Percentiles rank a stretch among this genome's conserved stretches.
Evolutionary conservation across 1,140 invertebrate genomes (phyloP).

Genomic region (Sycobia sp.): DNA sequence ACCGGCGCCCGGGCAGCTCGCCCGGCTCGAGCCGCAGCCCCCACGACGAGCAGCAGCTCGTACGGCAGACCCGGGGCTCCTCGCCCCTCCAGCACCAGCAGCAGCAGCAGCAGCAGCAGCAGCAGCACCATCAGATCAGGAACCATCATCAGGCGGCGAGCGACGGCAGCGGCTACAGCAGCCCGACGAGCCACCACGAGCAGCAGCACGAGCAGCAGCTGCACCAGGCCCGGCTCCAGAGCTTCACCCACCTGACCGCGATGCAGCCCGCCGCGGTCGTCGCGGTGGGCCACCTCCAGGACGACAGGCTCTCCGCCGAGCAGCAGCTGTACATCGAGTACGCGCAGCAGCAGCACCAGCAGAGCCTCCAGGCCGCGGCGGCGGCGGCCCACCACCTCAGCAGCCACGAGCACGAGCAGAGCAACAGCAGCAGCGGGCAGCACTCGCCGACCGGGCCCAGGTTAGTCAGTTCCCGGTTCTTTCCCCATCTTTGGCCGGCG

Average conservation of each 20-base stretch:
- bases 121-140: neutral
- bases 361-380: neutral
- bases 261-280: slow-evolving; percentile 53
- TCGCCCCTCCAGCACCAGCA: slow-evolving; percentile 44
- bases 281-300: slow-evolving; percentile 43
- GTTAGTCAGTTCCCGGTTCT: slow-evolving; percentile 41
- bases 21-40: slow-evolving; percentile 54
- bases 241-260: slow-evolving; percentile 54
- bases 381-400: slow-evolving; percentile 40
- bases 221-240: slow-evolving; percentile 48
- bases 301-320: slow-evolving; percentile 42
- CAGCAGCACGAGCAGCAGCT: too few species aligned
- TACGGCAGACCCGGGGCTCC: slow-evolving; percentile 31
- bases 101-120: slow-evolving; percentile 37
- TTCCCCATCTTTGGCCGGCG: neutral
- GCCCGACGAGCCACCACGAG: slow-evolving; percentile 45
- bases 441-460: slow-evolving; percentile 52
- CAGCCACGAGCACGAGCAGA: slow-evolving; percentile 53
- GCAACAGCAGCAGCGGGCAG: slow-evolving; percentile 35
- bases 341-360: slow-evolving; percentile 41
- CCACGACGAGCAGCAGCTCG: too few species aligned
- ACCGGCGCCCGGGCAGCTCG: slow-evolving; percentile 51
- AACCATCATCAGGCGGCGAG: too few species aligned
- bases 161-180: slow-evolving; percentile 41
- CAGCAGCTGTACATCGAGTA: slow-evolving; percentile 56